Evolutionary conservation across 2,888 invertebrate species (phyloP), one percentile per base, ranked within the genome.

Genomic region (Uloborus plumipes): DNA sequence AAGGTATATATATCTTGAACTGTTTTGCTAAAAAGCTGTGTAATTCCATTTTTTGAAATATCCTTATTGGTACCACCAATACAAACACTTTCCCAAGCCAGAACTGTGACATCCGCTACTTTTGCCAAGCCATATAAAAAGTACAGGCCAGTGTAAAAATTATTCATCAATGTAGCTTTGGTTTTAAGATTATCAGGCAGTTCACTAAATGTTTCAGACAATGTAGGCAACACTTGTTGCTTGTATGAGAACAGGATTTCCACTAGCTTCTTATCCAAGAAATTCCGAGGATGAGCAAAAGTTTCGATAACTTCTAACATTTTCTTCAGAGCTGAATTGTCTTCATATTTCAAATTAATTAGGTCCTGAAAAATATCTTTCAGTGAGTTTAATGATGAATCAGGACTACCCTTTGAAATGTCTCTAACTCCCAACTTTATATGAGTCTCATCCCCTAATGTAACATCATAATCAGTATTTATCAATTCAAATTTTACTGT

Each of bases 211-310:
- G 64, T 39, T 47, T 59, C 39, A 51, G 65, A 39, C 20, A 83
- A 49, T 51, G 70, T 26, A 22, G 83, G 83, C 26, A 55, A 73
- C 49, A 83, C 20, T 31, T 83, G 72, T 58, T 83, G 83, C 18
- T 83, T 83, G n/a, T 83, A 83, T 55, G 69, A 49, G 62, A 83
- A 83, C 11, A 83, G 22, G 51, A 83, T 72, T 77, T 83, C 83
- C 50, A 83, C 47, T 18, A 77, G 18, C 55, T 72, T 76, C 53
- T 77, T 77, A 51, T 83, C 77, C 49, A 83, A 64, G 11, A 83
- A 53, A 39, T 55, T 31, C 20, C 62, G 31, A 18, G 76, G 72
- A n/a, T 58, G 7, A 50, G 72, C 39, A 4, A 55, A 50, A 53
- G 66, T 22, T 59, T 71, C 71, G 9, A 72, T 31, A n/a, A 59